Conservation (phyloP, 1,140 invertebrate species). For the Laupala kohalensis region DNA sequence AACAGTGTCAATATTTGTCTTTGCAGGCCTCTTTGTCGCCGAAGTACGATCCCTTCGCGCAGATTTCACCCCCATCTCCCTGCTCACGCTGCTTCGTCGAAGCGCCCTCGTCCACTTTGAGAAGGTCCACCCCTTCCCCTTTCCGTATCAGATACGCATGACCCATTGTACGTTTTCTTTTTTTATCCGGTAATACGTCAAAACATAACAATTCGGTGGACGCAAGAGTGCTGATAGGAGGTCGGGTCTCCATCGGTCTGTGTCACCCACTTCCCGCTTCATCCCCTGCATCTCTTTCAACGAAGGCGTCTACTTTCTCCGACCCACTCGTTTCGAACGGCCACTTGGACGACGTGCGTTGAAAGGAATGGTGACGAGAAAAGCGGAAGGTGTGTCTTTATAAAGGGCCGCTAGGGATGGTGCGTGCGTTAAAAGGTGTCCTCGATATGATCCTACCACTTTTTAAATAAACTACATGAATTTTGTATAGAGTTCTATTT, state of each 20-base stretch:
- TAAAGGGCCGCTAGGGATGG: too few species aligned
- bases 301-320: neutral
- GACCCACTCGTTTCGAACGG: neutral
- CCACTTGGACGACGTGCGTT: neutral
- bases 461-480: too few species aligned
- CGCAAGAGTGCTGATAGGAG: neutral
- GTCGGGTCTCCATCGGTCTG: neutral
- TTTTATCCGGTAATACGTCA: neutral
- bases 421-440: too few species aligned
- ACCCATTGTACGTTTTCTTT: neutral
- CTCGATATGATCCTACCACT: too few species aligned
- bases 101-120: neutral
- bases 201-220: neutral
- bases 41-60: too few species aligned
- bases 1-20: neutral
- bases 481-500: too few species aligned
- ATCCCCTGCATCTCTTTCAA: too few species aligned
- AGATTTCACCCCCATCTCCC: too few species aligned
- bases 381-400: too few species aligned
- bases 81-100: too few species aligned
- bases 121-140: neutral
- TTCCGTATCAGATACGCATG: neutral
- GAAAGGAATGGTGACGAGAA: neutral
- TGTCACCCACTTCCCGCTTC: neutral
- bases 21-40: neutral